Evolutionary conservation across 2,888 invertebrate species (phyloP).

Genomic region (Drosophila quinaria): DNA sequence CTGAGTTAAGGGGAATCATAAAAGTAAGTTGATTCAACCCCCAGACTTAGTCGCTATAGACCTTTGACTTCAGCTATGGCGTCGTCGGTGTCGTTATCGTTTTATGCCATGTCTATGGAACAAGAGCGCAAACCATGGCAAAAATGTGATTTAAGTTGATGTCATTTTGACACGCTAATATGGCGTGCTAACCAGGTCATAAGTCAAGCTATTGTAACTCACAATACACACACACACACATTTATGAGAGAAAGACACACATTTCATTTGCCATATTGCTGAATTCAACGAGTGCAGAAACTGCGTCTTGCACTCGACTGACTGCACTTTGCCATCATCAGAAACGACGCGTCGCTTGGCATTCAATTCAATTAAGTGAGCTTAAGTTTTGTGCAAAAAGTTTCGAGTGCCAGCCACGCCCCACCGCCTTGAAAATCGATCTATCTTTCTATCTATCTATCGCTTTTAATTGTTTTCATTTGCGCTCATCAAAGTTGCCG

Average conservation of each 20-base stretch:
- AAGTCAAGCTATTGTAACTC: conserved; percentile 40
- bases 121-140: conserved; percentile 57
- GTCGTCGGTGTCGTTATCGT: conserved; percentile 52
- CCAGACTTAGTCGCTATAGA: conserved; percentile 14
- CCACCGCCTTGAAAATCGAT: conserved; percentile 25
- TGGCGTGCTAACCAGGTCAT: conserved; percentile 60
- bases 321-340: conserved; percentile 52
- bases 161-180: conserved; percentile 72
- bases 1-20: conserved; percentile 25
- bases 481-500: conserved; percentile 56
- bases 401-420: conserved; percentile 30
- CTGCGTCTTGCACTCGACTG: conserved; percentile 62
- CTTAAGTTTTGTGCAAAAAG: conserved; percentile 38
- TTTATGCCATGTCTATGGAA: conserved; percentile 61
- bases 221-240: conserved; percentile 2
- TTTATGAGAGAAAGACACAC: neutral
- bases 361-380: conserved; percentile 76
- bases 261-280: conserved; percentile 62
- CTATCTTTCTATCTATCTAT: conserved; percentile 29
- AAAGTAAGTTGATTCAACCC: conserved; percentile 15
- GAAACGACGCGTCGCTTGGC: conserved; percentile 39
- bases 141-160: conserved; percentile 76
- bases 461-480: conserved; percentile 67
- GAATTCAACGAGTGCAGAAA: conserved; percentile 22
- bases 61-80: conserved; percentile 46